A percentile compares a stretch with the other conserved stretches of the same genome.
These are phyloP conservation scores for Haliclystus octoradiatus DNA, from an alignment of 30 jellyfish, hydroid and myxozoan species.

Conservation along the genomic window DNA sequence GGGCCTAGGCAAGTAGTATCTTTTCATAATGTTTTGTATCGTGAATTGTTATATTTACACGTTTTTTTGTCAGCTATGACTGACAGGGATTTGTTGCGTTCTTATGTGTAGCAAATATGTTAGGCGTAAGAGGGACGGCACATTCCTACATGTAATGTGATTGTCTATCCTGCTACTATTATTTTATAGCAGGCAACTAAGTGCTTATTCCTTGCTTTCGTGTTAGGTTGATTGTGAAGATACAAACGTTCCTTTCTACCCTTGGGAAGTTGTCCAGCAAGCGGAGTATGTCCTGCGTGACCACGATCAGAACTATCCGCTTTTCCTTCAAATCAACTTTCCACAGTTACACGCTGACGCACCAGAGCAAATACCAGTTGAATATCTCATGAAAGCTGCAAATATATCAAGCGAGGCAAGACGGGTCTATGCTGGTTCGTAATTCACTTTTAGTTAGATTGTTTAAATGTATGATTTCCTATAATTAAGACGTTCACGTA, in stretches of 20 bases:
- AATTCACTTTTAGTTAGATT: background rate
- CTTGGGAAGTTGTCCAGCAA: slow-evolving; percentile 93
- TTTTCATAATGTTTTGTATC: no score
- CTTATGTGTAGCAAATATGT: no score
- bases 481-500: no score
- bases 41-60: no score
- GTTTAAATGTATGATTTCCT: background rate
- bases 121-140: no score
- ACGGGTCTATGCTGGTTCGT: slow-evolving; percentile 74
- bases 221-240: slow-evolving; percentile 83
- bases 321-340: slow-evolving; percentile 82
- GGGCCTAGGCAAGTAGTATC: no score
- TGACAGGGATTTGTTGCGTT: no score
- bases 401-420: slow-evolving; percentile 75
- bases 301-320: slow-evolving; percentile 81
- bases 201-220: background rate
- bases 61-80: no score
- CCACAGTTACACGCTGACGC: slow-evolving; percentile 85
- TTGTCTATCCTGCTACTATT: no score
- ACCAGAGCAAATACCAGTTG: slow-evolving; percentile 93
- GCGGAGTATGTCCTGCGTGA: slow-evolving; percentile 79
- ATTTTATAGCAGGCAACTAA: no score
- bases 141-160: no score
- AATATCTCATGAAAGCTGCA: slow-evolving; percentile 52
- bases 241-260: slow-evolving; percentile 79